These are phyloP conservation scores for Hipposideros armiger DNA, from an alignment of 2,113 vertebrate species.

Conservation along the genomic window DNA sequence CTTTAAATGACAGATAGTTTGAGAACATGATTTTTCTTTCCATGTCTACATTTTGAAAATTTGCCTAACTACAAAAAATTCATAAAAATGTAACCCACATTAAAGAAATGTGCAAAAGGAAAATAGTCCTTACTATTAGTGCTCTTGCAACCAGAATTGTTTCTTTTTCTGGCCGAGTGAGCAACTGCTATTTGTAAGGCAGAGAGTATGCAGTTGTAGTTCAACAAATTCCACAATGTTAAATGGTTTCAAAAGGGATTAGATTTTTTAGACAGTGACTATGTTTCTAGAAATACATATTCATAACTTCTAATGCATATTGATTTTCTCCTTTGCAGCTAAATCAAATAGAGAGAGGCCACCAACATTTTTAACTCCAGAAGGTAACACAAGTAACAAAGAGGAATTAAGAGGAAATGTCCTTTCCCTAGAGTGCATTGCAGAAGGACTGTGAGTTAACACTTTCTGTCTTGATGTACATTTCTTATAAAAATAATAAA, in stretches of 20 bases:
- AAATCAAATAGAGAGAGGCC: conserved; percentile 91
- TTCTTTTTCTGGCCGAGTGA: conserved; percentile 17
- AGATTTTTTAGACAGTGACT: conserved; percentile 64
- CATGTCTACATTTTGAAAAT: conserved; percentile 44
- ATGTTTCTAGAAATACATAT: conserved; percentile 54
- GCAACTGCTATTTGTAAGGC: conserved; percentile 22
- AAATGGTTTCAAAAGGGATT: conserved; percentile 53
- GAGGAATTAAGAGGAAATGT: conserved; percentile 94
- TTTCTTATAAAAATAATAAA: conserved; percentile 5
- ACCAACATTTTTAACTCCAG: conserved; percentile 93
- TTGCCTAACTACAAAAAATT: neutral
- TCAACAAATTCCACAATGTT: conserved; percentile 46
- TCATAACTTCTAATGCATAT: conserved; percentile 50
- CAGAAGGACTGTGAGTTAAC: conserved; percentile 96
- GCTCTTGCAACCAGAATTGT: neutral
- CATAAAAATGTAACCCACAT: conserved; percentile 5
- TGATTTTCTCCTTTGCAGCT: conserved; percentile 87
- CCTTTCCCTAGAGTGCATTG: conserved; percentile 96
- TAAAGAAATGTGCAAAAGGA: neutral
- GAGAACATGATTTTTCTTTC: conserved; percentile 6
- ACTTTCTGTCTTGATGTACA: neutral
- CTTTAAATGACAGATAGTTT: neutral
- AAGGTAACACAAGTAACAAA: conserved; percentile 91
- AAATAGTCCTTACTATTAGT: neutral
- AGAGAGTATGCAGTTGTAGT: neutral